phyloP scores from a whole-genome alignment of 1,140 invertebrate genomes.

The Ditylenchus dipsaci region DNA sequence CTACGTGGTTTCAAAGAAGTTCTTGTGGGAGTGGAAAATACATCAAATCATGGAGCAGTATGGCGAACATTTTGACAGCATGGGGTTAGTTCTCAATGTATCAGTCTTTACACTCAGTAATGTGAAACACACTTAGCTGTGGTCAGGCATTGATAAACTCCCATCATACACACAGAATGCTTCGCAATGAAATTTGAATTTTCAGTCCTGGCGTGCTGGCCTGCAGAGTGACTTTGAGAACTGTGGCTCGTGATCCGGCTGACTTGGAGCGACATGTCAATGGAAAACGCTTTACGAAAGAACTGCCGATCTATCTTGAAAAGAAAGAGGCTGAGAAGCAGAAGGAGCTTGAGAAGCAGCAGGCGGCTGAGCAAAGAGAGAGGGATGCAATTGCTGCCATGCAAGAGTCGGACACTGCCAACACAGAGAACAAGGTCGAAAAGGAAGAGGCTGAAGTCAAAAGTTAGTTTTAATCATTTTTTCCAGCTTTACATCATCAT shows the following conservation, averaged over 20 bases:
- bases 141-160: no score
- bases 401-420: no score
- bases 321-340: constrained; percentile 7
- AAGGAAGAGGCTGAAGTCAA: no score
- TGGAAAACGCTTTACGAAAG: constrained; percentile 3
- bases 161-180: no score
- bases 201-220: not conserved
- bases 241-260: not conserved
- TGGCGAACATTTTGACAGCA: constrained; percentile 7
- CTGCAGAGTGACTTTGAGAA: not conserved
- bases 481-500: not conserved
- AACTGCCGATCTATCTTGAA: not conserved
- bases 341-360: not conserved
- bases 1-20: constrained; percentile 3
- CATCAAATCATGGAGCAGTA: constrained; percentile 9
- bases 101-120: no score
- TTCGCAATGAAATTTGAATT: not conserved
- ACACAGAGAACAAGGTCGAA: no score
- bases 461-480: no score
- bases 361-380: not conserved
- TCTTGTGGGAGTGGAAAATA: constrained; percentile 1
- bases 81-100: not conserved
- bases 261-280: constrained; percentile 3
- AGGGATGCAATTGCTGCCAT: not conserved
- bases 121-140: no score